Evolutionary conservation across 1,140 invertebrate genomes (phyloP).

Genomic region (Sipha flava): DNA sequence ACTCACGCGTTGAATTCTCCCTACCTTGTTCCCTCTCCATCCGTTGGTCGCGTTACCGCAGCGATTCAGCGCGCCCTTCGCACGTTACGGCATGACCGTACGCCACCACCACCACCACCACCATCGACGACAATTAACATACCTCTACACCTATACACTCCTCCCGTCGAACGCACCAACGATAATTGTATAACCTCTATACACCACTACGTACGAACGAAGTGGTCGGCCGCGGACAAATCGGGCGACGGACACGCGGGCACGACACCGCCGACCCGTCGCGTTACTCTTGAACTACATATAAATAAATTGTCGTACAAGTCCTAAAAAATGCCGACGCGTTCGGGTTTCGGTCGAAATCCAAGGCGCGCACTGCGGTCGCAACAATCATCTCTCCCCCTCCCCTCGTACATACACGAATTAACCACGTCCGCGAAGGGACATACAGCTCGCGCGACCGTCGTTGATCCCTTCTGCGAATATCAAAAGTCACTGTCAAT

Average conservation of each 20-base stretch:
- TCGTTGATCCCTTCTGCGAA: too few species aligned
- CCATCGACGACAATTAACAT: too few species aligned
- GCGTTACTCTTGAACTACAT: slow-evolving; percentile 22
- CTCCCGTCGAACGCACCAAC: not conserved
- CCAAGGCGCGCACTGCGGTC: not conserved
- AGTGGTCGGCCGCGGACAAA: not conserved
- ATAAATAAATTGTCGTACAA: too few species aligned
- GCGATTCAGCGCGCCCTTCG: not conserved
- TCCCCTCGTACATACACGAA: too few species aligned
- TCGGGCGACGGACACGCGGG: not conserved
- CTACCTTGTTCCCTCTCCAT: not conserved
- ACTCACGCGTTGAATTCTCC: not conserved
- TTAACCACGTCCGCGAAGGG: too few species aligned
- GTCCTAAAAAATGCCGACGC: too few species aligned
- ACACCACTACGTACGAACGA: not conserved
- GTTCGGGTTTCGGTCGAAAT: slow-evolving; percentile 2
- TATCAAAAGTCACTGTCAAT: not conserved
- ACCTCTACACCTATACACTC: not conserved
- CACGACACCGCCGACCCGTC: too few species aligned
- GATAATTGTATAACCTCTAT: too few species aligned
- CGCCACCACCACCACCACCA: not conserved
- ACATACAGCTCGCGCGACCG: too few species aligned
- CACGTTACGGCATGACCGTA: not conserved
- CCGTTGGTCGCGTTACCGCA: too few species aligned
- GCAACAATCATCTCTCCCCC: too few species aligned